Evolutionary conservation across 2,113 vertebrate species (phyloP).

Genomic region (Alethe castanea): DNA sequence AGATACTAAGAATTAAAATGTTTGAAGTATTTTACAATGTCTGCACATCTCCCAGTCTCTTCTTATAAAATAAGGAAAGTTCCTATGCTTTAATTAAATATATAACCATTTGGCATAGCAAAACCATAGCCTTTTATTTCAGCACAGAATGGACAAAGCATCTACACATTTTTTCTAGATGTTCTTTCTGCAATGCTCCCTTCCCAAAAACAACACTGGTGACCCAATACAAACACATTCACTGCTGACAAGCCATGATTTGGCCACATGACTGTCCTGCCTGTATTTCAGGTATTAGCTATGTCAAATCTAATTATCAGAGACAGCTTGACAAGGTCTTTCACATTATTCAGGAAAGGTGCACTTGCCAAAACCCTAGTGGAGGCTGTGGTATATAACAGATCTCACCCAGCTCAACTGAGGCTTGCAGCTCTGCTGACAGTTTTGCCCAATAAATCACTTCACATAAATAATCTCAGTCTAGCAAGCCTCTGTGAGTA

Average conservation of each 20-base stretch:
- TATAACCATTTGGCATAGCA: neutral
- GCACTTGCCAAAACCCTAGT: neutral
- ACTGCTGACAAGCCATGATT: conserved; percentile 5
- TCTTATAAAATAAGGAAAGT: neutral
- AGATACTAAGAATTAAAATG: neutral
- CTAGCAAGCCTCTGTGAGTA: neutral
- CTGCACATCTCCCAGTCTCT: neutral
- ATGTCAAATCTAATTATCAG: conserved; percentile 41
- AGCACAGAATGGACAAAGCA: neutral
- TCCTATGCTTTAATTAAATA: neutral
- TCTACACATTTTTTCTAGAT: neutral
- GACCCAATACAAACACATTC: neutral
- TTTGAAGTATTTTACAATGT: neutral
- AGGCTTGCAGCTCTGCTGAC: neutral
- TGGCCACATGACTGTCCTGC: conserved; percentile 25
- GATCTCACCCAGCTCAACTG: neutral
- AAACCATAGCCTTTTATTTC: neutral
- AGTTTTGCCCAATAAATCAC: neutral
- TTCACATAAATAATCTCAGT: neutral
- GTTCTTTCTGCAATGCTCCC: neutral
- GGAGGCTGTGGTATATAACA: neutral
- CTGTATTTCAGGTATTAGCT: conserved; percentile 47
- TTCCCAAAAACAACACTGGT: neutral
- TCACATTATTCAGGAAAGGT: neutral
- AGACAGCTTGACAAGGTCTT: conserved; percentile 18